Conservation (phyloP, 2,797 vertebrate genomes). For the Leptodactylus fallax region DNA sequence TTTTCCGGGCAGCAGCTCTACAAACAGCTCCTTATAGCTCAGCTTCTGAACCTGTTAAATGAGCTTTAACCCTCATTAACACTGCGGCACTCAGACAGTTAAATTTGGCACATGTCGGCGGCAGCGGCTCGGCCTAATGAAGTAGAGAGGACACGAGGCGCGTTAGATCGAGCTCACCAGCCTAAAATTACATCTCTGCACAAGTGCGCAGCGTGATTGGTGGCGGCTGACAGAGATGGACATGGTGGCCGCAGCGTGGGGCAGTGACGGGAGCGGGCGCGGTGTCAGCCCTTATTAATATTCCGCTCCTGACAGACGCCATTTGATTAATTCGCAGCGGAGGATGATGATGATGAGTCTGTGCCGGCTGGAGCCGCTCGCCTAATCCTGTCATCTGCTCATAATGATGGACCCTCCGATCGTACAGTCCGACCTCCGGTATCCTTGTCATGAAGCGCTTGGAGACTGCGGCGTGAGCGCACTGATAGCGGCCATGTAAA, state of each 20-base stretch:
- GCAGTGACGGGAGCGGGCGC: background rate
- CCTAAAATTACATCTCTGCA: conserved; percentile 58
- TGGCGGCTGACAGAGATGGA: conserved; percentile 26
- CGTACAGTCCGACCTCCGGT: too few relatives aligned
- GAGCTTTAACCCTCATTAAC: background rate
- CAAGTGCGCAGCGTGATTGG: conserved; percentile 38
- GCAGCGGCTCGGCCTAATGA: background rate
- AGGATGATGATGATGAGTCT: conserved; percentile 8
- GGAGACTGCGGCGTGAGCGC: too few relatives aligned
- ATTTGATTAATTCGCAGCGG: conserved; percentile 46
- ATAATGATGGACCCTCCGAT: conserved; percentile 31
- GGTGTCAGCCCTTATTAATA: conserved; percentile 37
- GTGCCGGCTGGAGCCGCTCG: too few relatives aligned
- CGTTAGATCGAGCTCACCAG: conserved; percentile 36
- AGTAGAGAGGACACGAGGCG: background rate
- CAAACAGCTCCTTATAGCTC: too few relatives aligned
- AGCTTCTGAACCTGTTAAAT: too few relatives aligned
- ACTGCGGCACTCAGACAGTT: background rate
- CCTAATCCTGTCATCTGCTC: background rate
- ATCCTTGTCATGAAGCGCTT: too few relatives aligned
- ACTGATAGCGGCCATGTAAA: too few relatives aligned
- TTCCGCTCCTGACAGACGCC: background rate
- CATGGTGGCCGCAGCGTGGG: background rate
- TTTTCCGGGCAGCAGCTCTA: too few relatives aligned
- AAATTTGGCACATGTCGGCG: background rate